phyloP scores from a whole-genome alignment of 2,888 invertebrate species.

The Boloria selene region DNA sequence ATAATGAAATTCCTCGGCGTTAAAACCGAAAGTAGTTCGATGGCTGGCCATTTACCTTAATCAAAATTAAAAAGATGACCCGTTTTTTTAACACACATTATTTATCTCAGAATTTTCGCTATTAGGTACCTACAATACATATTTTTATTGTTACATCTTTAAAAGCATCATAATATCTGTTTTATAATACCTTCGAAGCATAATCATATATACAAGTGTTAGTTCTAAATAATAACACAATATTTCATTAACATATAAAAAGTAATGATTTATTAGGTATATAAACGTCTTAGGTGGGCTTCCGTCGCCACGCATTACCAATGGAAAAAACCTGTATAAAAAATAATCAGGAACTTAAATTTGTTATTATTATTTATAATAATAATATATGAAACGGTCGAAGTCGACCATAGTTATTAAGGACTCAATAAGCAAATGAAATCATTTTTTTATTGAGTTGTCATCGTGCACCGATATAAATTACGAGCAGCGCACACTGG shows the following conservation, averaged over 20 bases:
- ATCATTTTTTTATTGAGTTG: slow-evolving; percentile 82
- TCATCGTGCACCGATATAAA: slow-evolving; percentile 79
- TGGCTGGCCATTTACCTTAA: slow-evolving; percentile 35
- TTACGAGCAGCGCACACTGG: slow-evolving; percentile 67
- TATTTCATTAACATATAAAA: slow-evolving; percentile 2
- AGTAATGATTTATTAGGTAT: slow-evolving; percentile 2
- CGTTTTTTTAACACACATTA: slow-evolving; percentile 14
- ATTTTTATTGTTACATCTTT: slow-evolving; percentile 11
- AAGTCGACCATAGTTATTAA: slow-evolving; percentile 75
- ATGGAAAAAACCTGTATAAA: slow-evolving; percentile 40
- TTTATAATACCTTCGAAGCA: not conserved
- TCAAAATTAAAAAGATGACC: slow-evolving; percentile 31
- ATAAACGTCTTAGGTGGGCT: slow-evolving; percentile 67
- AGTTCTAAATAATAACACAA: slow-evolving; percentile 3
- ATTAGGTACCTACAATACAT: slow-evolving; percentile 3
- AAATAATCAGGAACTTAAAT: slow-evolving; percentile 59
- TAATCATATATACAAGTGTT: not conserved
- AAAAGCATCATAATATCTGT: not conserved
- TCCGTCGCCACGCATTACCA: slow-evolving; percentile 52
- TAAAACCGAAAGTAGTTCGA: slow-evolving; percentile 49
- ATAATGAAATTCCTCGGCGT: slow-evolving; percentile 57
- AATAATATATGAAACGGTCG: slow-evolving; percentile 63
- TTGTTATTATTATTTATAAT: slow-evolving; percentile 64
- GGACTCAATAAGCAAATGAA: slow-evolving; percentile 82
- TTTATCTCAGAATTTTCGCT: slow-evolving; percentile 14